Base-by-base conservation (phyloP, 2,888 invertebrate species). In the Caenorhabditis sp. region DNA sequence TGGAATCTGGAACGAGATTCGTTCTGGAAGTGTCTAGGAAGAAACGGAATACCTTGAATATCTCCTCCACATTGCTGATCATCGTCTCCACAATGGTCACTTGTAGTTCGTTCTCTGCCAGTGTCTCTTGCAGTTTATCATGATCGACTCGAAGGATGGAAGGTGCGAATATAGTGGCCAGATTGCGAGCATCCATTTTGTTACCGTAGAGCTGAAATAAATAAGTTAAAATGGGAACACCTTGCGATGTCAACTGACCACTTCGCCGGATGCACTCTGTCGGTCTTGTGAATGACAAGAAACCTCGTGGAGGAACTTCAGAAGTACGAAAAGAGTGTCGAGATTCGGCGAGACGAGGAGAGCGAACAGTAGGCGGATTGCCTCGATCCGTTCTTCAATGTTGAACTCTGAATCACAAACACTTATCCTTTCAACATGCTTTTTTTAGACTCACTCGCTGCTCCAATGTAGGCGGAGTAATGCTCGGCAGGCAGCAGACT, bases 111-210 rank as follows among this genome's bases (percentile, higher is more conserved):
- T 91, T 89, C 81, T 92, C 82, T 8, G 80, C 72, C 30, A 79
- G 41, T 20, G 70, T 70, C 27, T 78, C 70, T 11, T 81, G 78
- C 15, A 79, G 43, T 46, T 81, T 80, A 17, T 78, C 78, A 53
- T 75, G 75, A 43, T 79, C 77, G 5, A 92, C 93, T 88, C 95
- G 95, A 62, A 96, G 92, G 86, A 96, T 94, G 88, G 95, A 96
- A 0, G 96, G 96, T 1, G 96, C 96, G 90, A 96, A 95, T 39
- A 96, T 87, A 0, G 95, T 96, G 0, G 96, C 96, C 78, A 96
- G 91, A 90, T 96, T 96, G 59, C 93, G 93, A 46, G 94, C 93
- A 90, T 95, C 95, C 96, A 96, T 96, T 91, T 94, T 95, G 91
- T 96, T 96, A 1, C 96, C 96, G 13, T 92, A 90, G 15, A 77